Base-by-base conservation (phyloP, 2,888 invertebrate genomes). In the Coronaproctus castanopsis region DNA sequence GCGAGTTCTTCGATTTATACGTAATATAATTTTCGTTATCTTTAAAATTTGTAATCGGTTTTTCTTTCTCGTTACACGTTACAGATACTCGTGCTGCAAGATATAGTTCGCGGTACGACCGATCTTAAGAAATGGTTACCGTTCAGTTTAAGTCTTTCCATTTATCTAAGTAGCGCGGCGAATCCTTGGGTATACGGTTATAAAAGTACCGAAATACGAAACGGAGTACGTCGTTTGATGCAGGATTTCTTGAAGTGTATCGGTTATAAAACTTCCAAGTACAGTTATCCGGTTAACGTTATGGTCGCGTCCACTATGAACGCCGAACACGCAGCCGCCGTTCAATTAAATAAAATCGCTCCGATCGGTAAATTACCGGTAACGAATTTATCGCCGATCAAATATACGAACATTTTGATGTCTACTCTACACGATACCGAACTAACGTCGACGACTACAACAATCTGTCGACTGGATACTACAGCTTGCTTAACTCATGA, bases 111-210 rank as follows among this genome's bases (percentile, higher is more conserved):
- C 3, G 52, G 52, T 5, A 52, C 52, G 19, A 5, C 8, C 52
- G 5, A 10, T 5, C 5, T 52, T 5, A 22, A 58, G 18, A 54
- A 52, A 49, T 76, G 78, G 75, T 69, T 76, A 21, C 73, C 76
- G 3, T 74, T 78, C 21, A 78, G 77, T 70, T 69, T 80, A 49
- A 76, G 77, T 2, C 71, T 80, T n/a, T 77, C 80, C 1, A 76
- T 79, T 19, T 70, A 79, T 53, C 73, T 76, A 2, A 78, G 77
- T 68, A 78, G 78, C 67, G 77, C 79, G 5, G 71, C 77, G 61
- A 80, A 81, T 67, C 80, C 81, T 0, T 80, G 80, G 80, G 75
- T 80, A 49, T 81, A 81, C 68, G 80, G 80, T 2, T 81, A 78
- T 67, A 75, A 79, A 63, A 80, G 79, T 65, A 74, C 78, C 0